Evolutionary conservation across 2,797 vertebrate species (phyloP).

Genomic region (Betta splendens): DNA sequence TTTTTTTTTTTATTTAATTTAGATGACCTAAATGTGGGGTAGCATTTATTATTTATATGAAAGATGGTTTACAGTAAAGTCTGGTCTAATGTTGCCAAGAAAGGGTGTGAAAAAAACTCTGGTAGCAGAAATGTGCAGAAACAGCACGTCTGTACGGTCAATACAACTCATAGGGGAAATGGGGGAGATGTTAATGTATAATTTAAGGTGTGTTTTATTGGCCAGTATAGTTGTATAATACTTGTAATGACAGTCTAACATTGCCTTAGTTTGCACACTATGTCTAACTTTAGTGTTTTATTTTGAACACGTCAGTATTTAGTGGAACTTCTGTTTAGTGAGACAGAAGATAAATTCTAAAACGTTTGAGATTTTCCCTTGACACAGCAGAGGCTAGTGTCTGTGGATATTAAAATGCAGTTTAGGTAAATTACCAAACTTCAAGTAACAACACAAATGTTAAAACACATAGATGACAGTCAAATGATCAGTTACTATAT

Average conservation of each 20-base stretch:
- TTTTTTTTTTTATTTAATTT: too few relatives aligned
- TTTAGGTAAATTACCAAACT: too few relatives aligned
- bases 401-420: neutral
- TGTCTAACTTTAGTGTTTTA: slow-evolving; percentile 15
- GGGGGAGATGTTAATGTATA: slow-evolving; percentile 41
- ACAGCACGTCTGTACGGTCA: neutral
- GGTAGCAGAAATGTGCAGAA: slow-evolving; percentile 23
- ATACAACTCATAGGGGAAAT: neutral
- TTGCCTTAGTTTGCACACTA: slow-evolving; percentile 38
- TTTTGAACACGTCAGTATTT: slow-evolving; percentile 9
- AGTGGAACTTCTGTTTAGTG: neutral
- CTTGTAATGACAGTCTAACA: slow-evolving; percentile 16
- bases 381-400: neutral
- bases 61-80: too few relatives aligned
- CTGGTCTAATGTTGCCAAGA: neutral
- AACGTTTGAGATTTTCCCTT: neutral
- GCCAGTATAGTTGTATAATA: slow-evolving; percentile 45
- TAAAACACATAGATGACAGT: neutral
- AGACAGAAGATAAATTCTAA: neutral
- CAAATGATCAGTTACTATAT: neutral
- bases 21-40: too few relatives aligned
- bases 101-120: too few relatives aligned
- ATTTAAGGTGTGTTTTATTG: slow-evolving; percentile 48
- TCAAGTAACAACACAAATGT: too few relatives aligned
- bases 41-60: neutral